These are phyloP conservation scores for Falco novaeseelandiae DNA, from an alignment of 2,797 vertebrate species.

Conservation along the genomic window DNA sequence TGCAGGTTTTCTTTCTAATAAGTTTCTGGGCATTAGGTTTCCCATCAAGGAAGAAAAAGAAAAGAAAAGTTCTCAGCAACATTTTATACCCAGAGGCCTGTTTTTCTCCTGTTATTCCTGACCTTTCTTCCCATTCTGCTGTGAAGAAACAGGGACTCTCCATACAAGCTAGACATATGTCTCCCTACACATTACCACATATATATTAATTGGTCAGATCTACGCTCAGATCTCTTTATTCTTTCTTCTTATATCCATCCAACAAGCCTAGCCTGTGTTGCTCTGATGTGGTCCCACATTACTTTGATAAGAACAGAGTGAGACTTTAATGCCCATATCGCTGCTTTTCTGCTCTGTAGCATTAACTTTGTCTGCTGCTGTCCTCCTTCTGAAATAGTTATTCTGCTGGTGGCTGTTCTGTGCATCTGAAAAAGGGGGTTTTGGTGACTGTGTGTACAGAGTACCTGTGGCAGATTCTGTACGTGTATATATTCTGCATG, in stretches of 20 bases:
- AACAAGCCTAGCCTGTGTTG: background rate
- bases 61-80: background rate
- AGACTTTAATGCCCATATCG: background rate
- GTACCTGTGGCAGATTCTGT: background rate
- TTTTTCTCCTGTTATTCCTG: background rate
- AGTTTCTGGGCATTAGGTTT: background rate
- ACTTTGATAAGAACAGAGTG: background rate
- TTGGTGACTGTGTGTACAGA: background rate
- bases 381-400: background rate
- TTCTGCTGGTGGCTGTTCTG: background rate
- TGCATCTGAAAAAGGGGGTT: background rate
- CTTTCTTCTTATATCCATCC: background rate
- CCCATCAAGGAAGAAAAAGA: background rate
- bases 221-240: background rate
- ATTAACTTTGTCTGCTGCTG: background rate
- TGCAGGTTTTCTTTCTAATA: background rate
- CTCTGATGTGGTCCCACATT: background rate
- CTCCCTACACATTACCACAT: background rate
- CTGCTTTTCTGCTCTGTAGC: background rate
- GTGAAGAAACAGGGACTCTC: background rate
- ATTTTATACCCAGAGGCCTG: background rate
- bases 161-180: background rate
- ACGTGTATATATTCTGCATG: background rate
- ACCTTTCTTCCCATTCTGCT: background rate
- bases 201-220: background rate